phyloP scores from a whole-genome alignment of 2,797 vertebrate genomes.

The Sandelia bainsii region DNA sequence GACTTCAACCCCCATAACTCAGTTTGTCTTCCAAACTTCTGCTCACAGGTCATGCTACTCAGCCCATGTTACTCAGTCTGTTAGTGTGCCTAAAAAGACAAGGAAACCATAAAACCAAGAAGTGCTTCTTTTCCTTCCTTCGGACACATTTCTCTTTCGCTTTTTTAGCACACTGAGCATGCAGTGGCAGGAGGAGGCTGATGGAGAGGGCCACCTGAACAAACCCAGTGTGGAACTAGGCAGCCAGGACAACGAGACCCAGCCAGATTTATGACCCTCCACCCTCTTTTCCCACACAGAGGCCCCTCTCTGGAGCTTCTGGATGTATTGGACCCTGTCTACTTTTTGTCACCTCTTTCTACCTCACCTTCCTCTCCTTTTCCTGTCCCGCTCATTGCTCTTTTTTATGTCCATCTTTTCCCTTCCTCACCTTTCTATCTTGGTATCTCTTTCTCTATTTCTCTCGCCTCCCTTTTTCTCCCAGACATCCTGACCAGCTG shows the following conservation, averaged over 20 bases:
- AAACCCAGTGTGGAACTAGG: slow-evolving; percentile 78
- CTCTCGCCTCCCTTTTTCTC: slow-evolving; percentile 42
- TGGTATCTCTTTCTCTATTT: slow-evolving; percentile 45
- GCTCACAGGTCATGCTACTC: slow-evolving; percentile 59
- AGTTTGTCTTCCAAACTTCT: slow-evolving; percentile 46
- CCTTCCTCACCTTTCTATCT: slow-evolving; percentile 43
- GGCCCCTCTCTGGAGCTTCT: slow-evolving; percentile 70
- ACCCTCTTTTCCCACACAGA: slow-evolving; percentile 71
- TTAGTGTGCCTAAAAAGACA: slow-evolving; percentile 63
- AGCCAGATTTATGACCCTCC: slow-evolving; percentile 81
- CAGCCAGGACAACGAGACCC: slow-evolving; percentile 53
- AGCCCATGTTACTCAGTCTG: slow-evolving; percentile 58
- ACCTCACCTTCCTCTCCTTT: slow-evolving; percentile 48
- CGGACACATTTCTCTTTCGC: slow-evolving; percentile 65
- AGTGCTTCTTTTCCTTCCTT: slow-evolving; percentile 64
- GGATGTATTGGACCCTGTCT: slow-evolving; percentile 65
- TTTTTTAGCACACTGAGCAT: slow-evolving; percentile 64
- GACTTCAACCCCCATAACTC: slow-evolving; percentile 63
- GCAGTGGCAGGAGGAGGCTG: slow-evolving; percentile 61
- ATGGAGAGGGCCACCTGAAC: slow-evolving; percentile 85
- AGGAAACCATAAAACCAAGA: slow-evolving; percentile 76
- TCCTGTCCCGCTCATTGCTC: slow-evolving; percentile 48
- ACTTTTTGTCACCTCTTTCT: slow-evolving; percentile 69
- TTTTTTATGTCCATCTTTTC: slow-evolving; percentile 41
- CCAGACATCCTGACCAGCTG: slow-evolving; percentile 79